Evolutionary conservation across 2,797 vertebrate species (phyloP), one percentile per base, ranked within the genome.

Genomic region (Champsocephalus esox): DNA sequence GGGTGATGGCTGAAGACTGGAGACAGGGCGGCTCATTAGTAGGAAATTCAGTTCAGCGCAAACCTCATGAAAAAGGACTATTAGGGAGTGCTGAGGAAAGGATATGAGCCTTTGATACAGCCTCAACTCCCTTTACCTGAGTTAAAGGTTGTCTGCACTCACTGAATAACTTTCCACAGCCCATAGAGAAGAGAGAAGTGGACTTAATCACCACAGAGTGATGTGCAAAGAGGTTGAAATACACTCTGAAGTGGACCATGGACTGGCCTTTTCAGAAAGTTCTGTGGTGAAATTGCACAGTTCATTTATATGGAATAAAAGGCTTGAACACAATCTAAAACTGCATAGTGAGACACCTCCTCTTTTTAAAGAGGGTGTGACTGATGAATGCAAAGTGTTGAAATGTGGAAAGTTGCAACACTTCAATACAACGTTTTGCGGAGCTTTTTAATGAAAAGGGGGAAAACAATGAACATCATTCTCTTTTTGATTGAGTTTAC

Each of bases 11-110:
- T 67, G 50, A 79, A 56, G 68, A 73, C 54, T 14, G 28, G 41
- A 80, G 73, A 82, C 46, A 71, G 55, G 21, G 60, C 75, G 72
- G 78, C 75, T 86, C 89, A 89, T 90, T 91, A 85, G 67, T 21
- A 57, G 56, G 52, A 79, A 82, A 81, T 82, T 88, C 69, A 84
- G 85, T 88, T 88, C 65, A 85, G 56, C 24, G 50, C 55, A 75
- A 69, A 68, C 62, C 70, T 43, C 56, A 68, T 65, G 62, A 60
- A 73, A 67, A 72, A 54, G 69, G 75, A 58, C 64, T 61, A 48
- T 82, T 77, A 82, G 16, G 11, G 45, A 66, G 56, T 28, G 50
- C 17, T 59, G 34, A 73, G 16, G 19, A 60, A 77, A 73, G 4
- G 13, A 64, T 73, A 61, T 63, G 78, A 73, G 71, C 62, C 62